These are phyloP conservation scores for Andrena flavipes DNA, from an alignment of 2,888 invertebrate genomes.

Conservation along the genomic window DNA sequence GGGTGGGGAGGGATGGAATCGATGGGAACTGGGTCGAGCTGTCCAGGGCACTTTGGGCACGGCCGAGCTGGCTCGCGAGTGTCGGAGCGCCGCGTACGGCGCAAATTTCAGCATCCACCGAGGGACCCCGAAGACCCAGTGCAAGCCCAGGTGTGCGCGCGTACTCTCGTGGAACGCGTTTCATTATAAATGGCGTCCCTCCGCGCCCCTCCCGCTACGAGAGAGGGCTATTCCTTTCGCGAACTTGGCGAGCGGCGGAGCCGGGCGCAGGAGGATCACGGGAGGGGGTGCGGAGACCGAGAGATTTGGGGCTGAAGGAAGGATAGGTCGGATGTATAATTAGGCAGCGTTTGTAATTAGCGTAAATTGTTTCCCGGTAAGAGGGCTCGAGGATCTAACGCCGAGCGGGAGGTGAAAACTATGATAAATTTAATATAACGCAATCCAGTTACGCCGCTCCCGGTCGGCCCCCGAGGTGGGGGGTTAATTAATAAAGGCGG, in stretches of 20 bases:
- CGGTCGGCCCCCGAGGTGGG: constrained; percentile 15
- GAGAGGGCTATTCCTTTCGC: constrained; percentile 62
- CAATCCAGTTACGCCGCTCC: constrained; percentile 67
- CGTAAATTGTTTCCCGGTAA: constrained; percentile 82
- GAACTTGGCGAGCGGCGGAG: constrained; percentile 51
- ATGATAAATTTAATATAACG: constrained; percentile 74
- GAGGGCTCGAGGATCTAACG: constrained; percentile 70
- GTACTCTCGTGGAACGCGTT: constrained; percentile 62
- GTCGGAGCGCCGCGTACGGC: constrained; percentile 23
- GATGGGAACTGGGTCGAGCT: constrained; percentile 66
- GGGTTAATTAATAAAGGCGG: constrained; percentile 66
- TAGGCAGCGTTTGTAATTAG: constrained; percentile 83
- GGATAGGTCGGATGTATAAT: constrained; percentile 79
- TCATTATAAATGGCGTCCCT: constrained; percentile 82
- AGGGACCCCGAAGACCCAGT: constrained; percentile 36
- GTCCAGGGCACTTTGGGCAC: constrained; percentile 20
- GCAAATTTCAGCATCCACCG: constrained; percentile 32
- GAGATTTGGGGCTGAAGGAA: constrained; percentile 72
- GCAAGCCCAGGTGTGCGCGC: constrained; percentile 48
- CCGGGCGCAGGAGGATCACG: constrained; percentile 33
- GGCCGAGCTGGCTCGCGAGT: constrained; percentile 21
- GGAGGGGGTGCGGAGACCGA: constrained; percentile 53
- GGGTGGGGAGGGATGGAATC: constrained; percentile 60
- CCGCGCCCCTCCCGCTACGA: constrained; percentile 65
- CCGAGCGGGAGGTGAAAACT: constrained; percentile 71